Evolutionary conservation across 1,140 invertebrate species (phyloP).

Genomic region (Drosophila trapezifrons): DNA sequence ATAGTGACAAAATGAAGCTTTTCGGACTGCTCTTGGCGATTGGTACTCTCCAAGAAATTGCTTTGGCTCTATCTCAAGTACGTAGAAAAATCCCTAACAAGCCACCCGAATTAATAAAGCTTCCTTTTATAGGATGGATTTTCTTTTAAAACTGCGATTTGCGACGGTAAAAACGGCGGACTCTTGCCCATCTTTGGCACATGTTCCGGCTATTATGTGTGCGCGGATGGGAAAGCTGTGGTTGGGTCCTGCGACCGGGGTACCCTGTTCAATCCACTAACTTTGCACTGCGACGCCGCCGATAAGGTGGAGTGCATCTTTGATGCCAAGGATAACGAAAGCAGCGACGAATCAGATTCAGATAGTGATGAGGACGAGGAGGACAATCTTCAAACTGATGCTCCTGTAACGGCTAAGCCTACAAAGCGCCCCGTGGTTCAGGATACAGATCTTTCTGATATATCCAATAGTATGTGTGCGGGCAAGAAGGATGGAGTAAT

Average conservation of each 20-base stretch:
- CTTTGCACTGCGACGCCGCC: conserved; percentile 61
- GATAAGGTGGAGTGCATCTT: conserved; percentile 51
- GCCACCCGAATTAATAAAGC: neutral
- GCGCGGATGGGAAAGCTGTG: conserved; percentile 67
- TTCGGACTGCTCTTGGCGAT: conserved; percentile 41
- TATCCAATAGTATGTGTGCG: conserved; percentile 27
- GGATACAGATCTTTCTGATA: conserved; percentile 1
- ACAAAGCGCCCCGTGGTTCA: conserved; percentile 1
- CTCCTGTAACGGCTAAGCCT: conserved; percentile 14
- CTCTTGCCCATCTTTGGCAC: conserved; percentile 71
- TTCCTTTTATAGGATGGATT: conserved; percentile 41
- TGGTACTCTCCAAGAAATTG: conserved; percentile 21
- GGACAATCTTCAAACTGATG: neutral
- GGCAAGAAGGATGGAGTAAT: conserved; percentile 52
- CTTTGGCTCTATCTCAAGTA: conserved; percentile 51
- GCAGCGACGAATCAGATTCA: neutral
- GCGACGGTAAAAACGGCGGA: conserved; percentile 64
- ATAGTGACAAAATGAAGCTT: conserved; percentile 41
- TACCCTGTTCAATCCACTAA: conserved; percentile 58
- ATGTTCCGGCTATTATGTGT: conserved; percentile 69
- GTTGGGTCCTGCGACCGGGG: conserved; percentile 59
- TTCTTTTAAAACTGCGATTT: conserved; percentile 54
- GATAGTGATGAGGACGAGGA: conserved; percentile 44
- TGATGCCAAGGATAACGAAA: conserved; percentile 18
- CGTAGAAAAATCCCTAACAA: neutral